Conservation (phyloP, 2,797 vertebrate species). For the Myiothlypis chrysogaster region DNA sequence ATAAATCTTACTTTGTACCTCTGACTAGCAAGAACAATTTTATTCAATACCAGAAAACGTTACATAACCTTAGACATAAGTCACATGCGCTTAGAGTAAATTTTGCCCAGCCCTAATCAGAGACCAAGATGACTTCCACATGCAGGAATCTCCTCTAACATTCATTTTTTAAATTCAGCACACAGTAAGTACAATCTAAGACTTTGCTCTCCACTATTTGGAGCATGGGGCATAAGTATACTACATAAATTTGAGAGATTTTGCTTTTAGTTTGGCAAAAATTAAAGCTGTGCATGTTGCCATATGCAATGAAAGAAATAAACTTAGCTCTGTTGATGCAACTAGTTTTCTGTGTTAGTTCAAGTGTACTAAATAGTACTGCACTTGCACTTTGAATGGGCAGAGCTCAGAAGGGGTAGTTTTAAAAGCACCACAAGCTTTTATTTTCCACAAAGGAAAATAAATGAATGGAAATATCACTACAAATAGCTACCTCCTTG, state of each 20-base stretch:
- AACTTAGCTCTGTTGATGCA: not conserved
- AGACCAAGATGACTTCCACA: not conserved
- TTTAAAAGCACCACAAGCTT: not conserved
- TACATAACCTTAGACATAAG: not conserved
- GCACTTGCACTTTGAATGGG: not conserved
- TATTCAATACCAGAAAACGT: not conserved
- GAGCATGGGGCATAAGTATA: not conserved
- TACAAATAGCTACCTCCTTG: not conserved
- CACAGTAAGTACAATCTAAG: not conserved
- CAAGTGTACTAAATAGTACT: not conserved
- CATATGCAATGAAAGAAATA: not conserved
- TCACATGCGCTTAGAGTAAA: not conserved
- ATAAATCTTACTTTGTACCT: not conserved
- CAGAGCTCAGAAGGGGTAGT: not conserved
- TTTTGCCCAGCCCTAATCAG: not conserved
- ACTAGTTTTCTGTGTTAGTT: not conserved
- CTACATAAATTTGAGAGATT: not conserved
- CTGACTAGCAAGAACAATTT: not conserved
- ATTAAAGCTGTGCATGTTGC: not conserved
- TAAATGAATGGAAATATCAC: not conserved
- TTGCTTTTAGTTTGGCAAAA: not conserved
- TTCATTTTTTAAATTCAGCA: not conserved
- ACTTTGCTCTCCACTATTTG: not conserved
- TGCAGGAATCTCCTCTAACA: not conserved
- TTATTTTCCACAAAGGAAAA: not conserved